A percentile compares a stretch with the other conserved stretches of the same genome.
Evolutionary conservation across 2,888 invertebrate species (phyloP).

Genomic region (Epistrophe eligans): DNA sequence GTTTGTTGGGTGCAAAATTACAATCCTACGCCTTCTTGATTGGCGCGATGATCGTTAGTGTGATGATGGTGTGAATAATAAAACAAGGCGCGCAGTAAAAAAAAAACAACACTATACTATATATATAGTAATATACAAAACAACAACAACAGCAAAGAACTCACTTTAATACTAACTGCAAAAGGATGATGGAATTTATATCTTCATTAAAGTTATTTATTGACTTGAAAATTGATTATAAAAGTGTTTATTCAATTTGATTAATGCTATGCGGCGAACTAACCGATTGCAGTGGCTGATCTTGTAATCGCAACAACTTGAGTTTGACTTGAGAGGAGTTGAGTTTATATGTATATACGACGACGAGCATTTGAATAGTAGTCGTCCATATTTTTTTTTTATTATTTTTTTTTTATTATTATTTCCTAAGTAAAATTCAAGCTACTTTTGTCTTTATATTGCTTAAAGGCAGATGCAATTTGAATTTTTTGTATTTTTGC

Average conservation of each 20-base stretch:
- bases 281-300: conserved; percentile 66
- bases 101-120: conserved; percentile 3
- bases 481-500: conserved; percentile 3
- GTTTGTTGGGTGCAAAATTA: conserved; percentile 59
- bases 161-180: conserved; percentile 40
- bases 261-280: conserved; percentile 70
- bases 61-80: conserved; percentile 68
- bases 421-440: conserved; percentile 17
- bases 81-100: conserved; percentile 52
- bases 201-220: conserved; percentile 83
- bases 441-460: conserved; percentile 9
- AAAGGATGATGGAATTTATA: conserved; percentile 79
- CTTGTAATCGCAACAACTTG: conserved; percentile 45
- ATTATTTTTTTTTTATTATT: background rate
- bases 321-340: conserved; percentile 18
- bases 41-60: conserved; percentile 69
- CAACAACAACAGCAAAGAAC: conserved; percentile 5
- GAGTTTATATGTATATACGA: background rate
- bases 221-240: conserved; percentile 83
- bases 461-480: conserved; percentile 26
- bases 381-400: conserved; percentile 8
- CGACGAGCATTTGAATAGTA: background rate
- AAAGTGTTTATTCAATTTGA: conserved; percentile 77
- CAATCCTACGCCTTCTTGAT: conserved; percentile 72
- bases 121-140: background rate